Evolutionary conservation across 2,113 vertebrate genomes (phyloP).

Genomic region (Spheniscus mendiculus): DNA sequence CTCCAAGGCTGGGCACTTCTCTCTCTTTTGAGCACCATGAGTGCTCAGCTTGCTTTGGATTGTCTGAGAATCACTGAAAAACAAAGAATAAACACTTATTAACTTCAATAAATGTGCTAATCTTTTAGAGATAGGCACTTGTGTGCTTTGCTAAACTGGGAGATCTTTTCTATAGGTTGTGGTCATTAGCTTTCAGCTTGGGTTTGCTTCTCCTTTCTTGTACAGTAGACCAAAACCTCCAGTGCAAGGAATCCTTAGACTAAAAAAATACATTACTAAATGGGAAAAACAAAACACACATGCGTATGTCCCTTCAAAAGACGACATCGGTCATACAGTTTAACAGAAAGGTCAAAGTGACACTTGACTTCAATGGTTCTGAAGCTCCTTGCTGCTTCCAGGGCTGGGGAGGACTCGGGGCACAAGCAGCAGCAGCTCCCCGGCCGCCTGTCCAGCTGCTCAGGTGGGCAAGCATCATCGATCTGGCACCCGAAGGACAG

Average conservation of each 20-base stretch:
- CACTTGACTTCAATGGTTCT: not conserved
- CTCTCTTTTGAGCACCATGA: not conserved
- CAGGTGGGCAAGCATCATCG: accelerated
- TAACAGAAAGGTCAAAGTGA: not conserved
- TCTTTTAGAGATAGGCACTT: not conserved
- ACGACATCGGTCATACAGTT: not conserved
- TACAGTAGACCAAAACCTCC: not conserved
- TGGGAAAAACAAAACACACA: not conserved
- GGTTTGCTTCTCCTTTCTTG: not conserved
- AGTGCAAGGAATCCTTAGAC: not conserved
- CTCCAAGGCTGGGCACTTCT: not conserved
- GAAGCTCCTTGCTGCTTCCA: not conserved
- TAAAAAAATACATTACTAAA: not conserved
- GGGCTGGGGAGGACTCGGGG: not conserved
- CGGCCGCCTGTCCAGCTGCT: not conserved
- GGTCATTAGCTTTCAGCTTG: not conserved
- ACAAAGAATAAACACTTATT: not conserved
- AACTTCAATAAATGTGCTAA: not conserved
- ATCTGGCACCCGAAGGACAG: not conserved
- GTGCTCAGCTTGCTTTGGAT: not conserved
- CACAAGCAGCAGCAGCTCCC: not conserved
- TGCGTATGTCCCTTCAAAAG: not conserved
- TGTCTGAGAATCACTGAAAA: not conserved
- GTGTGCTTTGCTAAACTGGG: not conserved
- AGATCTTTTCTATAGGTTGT: not conserved